A percentile compares a stretch with the other conserved stretches of the same genome.
Evolutionary conservation across 2,797 vertebrate species (phyloP).

Genomic region (Cyprinodon diabolis): DNA sequence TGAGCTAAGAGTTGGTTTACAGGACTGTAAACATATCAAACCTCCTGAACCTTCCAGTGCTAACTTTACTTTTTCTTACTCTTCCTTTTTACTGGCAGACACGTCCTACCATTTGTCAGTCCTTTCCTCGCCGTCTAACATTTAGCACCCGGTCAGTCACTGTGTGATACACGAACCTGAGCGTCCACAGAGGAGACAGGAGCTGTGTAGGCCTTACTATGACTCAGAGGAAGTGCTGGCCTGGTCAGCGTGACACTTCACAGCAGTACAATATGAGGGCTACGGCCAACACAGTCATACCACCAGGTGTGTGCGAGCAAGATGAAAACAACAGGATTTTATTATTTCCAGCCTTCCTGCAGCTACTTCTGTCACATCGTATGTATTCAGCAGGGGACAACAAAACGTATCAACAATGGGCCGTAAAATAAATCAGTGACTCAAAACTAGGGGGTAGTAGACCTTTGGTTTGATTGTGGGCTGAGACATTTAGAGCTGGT

Average conservation of each 20-base stretch:
- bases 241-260: conserved; percentile 4
- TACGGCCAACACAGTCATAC: conserved; percentile 14
- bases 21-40: not conserved
- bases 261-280: conserved; percentile 1
- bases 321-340: conserved; percentile 5
- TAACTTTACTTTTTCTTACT: not conserved
- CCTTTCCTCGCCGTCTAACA: not conserved
- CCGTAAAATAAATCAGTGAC: not conserved
- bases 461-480: not conserved
- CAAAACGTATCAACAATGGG: not conserved
- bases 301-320: conserved; percentile 4
- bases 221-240: conserved; percentile 16
- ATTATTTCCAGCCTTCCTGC: conserved; percentile 1
- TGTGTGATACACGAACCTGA: not conserved
- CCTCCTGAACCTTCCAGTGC: not conserved
- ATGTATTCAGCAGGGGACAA: not conserved
- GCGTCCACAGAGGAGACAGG: conserved; percentile 7
- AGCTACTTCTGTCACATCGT: conserved; percentile 1
- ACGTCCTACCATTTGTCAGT: not conserved
- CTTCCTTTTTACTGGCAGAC: not conserved
- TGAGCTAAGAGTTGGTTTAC: not conserved
- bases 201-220: not conserved
- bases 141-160: not conserved
- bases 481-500: not conserved
- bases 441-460: not conserved